These are phyloP conservation scores for Rhynchotus rufescens DNA, from an alignment of 2,797 vertebrate genomes.

Conservation along the genomic window DNA sequence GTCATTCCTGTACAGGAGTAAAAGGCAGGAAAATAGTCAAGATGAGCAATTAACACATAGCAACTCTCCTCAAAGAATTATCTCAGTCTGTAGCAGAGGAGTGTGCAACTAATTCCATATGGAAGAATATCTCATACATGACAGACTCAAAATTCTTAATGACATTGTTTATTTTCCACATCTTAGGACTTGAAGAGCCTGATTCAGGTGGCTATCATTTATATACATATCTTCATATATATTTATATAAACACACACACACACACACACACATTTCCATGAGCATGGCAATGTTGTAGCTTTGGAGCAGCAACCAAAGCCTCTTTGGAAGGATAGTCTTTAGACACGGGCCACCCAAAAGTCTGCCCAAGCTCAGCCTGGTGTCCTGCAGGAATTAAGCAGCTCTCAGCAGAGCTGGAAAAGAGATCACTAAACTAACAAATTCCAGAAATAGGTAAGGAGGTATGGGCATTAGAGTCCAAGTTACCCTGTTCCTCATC, in stretches of 20 bases:
- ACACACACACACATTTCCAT: not conserved
- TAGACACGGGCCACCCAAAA: not conserved
- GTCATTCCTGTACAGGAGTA: not conserved
- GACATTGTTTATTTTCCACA: constrained; percentile 6
- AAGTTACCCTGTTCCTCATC: not conserved
- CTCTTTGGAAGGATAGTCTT: not conserved
- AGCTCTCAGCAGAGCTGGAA: not conserved
- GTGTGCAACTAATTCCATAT: not conserved
- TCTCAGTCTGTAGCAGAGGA: not conserved
- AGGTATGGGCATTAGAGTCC: not conserved
- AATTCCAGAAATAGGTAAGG: not conserved
- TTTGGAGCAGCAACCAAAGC: not conserved
- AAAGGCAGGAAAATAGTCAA: not conserved
- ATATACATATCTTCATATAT: too few relatives aligned
- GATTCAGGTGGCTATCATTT: not conserved
- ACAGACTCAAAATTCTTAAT: not conserved
- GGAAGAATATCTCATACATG: not conserved
- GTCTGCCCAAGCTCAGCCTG: not conserved
- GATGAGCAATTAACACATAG: not conserved
- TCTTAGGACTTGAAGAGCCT: not conserved
- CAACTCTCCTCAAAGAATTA: not conserved
- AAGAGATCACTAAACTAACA: not conserved
- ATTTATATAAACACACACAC: too few relatives aligned
- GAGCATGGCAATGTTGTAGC: not conserved
- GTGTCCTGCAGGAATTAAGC: not conserved